Evolutionary conservation across 2,888 invertebrate species (phyloP).

Genomic region (Torymus aiolomorphi): DNA sequence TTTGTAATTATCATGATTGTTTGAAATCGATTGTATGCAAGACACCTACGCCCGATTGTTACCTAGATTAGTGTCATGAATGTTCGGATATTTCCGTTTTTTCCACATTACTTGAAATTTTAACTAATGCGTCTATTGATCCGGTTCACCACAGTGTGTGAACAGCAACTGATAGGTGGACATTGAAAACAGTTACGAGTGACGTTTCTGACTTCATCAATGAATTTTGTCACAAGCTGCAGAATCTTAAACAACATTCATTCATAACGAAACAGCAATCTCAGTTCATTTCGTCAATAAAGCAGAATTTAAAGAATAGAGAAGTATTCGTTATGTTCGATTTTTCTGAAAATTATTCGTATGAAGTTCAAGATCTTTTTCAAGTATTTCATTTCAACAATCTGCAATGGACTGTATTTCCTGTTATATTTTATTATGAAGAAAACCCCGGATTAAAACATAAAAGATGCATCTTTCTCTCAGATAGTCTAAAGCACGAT

Average conservation of each 20-base stretch:
- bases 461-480: background rate
- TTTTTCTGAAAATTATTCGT: conserved; percentile 40
- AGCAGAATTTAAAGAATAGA: conserved; percentile 2
- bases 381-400: too few species aligned
- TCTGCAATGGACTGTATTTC: conserved; percentile 14
- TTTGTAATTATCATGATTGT: conserved; percentile 36
- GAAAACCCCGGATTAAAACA: background rate
- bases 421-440: background rate
- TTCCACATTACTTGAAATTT: background rate
- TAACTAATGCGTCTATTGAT: conserved; percentile 24
- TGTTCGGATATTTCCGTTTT: conserved; percentile 34
- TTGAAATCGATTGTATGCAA: conserved; percentile 40
- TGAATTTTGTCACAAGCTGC: conserved; percentile 17
- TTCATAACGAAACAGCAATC: conserved; percentile 23
- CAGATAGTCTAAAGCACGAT: background rate
- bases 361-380: conserved; percentile 28
- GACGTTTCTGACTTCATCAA: conserved; percentile 39
- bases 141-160: conserved; percentile 41
- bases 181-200: conserved; percentile 31
- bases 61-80: conserved; percentile 42
- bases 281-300: too few species aligned
- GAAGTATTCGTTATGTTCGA: conserved; percentile 41
- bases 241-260: conserved; percentile 6
- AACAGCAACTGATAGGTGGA: conserved; percentile 34
- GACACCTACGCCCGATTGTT: conserved; percentile 19